phyloP scores from a whole-genome alignment of 2,113 vertebrate genomes.

The Micronycteris hirsuta region DNA sequence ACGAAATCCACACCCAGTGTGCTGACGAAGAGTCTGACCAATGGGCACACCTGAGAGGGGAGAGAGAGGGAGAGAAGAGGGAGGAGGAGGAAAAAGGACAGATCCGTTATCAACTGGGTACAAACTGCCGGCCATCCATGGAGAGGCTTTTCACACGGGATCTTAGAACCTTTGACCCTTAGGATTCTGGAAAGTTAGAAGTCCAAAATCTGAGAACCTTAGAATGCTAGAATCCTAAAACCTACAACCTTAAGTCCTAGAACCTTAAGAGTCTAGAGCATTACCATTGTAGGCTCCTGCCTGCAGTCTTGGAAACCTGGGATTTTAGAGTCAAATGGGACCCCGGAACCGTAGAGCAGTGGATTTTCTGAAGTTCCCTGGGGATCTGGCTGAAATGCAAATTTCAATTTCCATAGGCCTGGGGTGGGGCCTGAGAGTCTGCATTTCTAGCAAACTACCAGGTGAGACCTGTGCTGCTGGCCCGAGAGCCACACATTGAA shows the following conservation, averaged over 20 bases:
- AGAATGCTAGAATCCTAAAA: too few species aligned
- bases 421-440: neutral
- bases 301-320: neutral
- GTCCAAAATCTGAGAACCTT: too few species aligned
- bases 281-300: neutral
- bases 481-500: neutral
- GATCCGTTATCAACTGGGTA: neutral
- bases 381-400: neutral
- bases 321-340: neutral
- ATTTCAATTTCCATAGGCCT: neutral
- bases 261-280: neutral
- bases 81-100: neutral
- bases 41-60: neutral
- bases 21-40: rapidly evolving
- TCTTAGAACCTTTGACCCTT: neutral
- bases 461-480: neutral
- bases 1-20: rapidly evolving
- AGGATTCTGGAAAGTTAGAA: too few species aligned
- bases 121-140: neutral
- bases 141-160: neutral
- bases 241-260: neutral
- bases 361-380: neutral
- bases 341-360: neutral
- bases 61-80: neutral
- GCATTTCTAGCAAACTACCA: neutral